phyloP scores from a whole-genome alignment of 2,888 invertebrate species.

The Portevinia maculata region DNA sequence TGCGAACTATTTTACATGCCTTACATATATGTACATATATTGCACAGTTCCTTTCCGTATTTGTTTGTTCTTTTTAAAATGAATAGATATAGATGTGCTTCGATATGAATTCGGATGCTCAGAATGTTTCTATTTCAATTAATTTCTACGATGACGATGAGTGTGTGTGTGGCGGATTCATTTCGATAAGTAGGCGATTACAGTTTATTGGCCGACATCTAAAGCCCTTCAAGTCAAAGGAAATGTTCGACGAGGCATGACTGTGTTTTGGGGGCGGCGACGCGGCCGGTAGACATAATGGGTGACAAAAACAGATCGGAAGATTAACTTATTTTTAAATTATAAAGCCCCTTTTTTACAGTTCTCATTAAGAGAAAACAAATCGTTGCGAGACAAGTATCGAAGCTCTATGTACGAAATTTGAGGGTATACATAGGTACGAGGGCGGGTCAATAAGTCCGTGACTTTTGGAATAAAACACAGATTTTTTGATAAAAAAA shows the following conservation, averaged over 20 bases:
- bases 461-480: no score
- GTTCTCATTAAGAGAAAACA: no score
- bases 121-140: constrained; percentile 47
- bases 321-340: not conserved
- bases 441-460: no score
- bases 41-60: constrained; percentile 14
- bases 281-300: not conserved
- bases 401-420: no score
- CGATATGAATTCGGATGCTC: constrained; percentile 1
- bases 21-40: not conserved
- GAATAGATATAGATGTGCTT: not conserved
- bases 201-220: constrained; percentile 43
- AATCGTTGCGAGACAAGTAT: no score
- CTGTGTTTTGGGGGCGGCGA: not conserved
- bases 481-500: no score
- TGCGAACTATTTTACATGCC: constrained; percentile 34
- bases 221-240: constrained; percentile 33
- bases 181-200: constrained; percentile 52
- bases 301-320: not conserved
- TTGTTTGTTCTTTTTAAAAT: constrained; percentile 21
- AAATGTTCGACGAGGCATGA: not conserved
- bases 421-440: no score
- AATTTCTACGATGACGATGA: constrained; percentile 16
- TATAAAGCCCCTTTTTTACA: no score
- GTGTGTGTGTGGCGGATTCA: constrained; percentile 29